A percentile compares a stretch with the other conserved stretches of the same genome.
Conservation (phyloP, 2,888 invertebrate species). For the Acrobasis consociella region DNA sequence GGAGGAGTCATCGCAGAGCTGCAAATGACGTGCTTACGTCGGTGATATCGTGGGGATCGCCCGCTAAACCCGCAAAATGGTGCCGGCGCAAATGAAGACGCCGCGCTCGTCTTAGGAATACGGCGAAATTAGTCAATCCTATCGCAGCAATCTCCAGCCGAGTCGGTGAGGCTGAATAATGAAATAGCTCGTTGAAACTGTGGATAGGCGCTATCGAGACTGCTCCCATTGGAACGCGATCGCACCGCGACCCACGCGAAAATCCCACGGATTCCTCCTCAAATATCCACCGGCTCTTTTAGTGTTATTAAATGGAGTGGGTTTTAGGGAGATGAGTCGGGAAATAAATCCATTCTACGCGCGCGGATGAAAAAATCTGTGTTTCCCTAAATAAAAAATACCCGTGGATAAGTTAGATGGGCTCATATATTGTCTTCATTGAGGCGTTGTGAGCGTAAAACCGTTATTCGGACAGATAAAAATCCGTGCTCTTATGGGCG, state of each 20-base stretch:
- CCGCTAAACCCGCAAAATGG: constrained; percentile 68
- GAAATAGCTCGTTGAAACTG: constrained; percentile 73
- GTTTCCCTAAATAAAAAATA: constrained; percentile 66
- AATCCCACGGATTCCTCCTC: constrained; percentile 75
- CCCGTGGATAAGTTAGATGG: constrained; percentile 66
- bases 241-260: constrained; percentile 56
- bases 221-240: constrained; percentile 57
- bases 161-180: constrained; percentile 73
- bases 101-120: constrained; percentile 61
- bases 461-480: constrained; percentile 49
- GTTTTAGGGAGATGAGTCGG: constrained; percentile 76
- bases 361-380: constrained; percentile 57
- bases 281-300: constrained; percentile 74
- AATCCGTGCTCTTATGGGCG: constrained; percentile 57
- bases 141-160: constrained; percentile 67
- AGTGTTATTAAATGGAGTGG: constrained; percentile 79
- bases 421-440: constrained; percentile 71
- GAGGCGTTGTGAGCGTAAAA: constrained; percentile 46
- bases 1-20: constrained; percentile 50
- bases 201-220: constrained; percentile 64
- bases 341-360: constrained; percentile 66
- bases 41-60: constrained; percentile 61
- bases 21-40: constrained; percentile 73
- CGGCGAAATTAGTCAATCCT: constrained; percentile 78
- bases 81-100: constrained; percentile 68